Evolutionary conservation across 1,140 invertebrate genomes (phyloP).

Genomic region (Pentalonia nigronervosa): DNA sequence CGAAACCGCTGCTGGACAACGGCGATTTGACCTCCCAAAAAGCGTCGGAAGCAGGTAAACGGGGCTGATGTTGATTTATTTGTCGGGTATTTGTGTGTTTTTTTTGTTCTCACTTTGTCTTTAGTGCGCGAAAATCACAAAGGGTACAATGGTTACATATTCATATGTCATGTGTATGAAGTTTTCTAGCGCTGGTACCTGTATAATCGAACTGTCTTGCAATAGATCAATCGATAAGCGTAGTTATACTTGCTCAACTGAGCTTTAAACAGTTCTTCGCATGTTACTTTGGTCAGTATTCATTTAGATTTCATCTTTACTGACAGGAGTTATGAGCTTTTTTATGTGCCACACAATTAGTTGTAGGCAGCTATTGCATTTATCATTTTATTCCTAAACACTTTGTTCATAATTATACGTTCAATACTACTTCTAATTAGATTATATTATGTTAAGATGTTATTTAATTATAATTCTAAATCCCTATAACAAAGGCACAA

Average conservation of each 20-base stretch:
- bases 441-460: too few species aligned
- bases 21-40: background rate
- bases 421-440: too few species aligned
- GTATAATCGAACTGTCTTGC: background rate
- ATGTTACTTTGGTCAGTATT: background rate
- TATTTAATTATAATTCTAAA: too few species aligned
- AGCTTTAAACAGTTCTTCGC: background rate
- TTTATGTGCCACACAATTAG: too few species aligned
- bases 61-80: background rate
- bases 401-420: too few species aligned
- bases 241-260: background rate
- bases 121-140: background rate
- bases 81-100: background rate
- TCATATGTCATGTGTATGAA: background rate
- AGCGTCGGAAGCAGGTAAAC: conserved; percentile 32
- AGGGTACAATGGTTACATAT: background rate
- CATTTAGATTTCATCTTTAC: background rate
- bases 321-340: background rate
- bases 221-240: background rate
- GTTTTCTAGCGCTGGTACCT: background rate
- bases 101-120: background rate
- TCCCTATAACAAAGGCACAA: too few species aligned
- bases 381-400: too few species aligned
- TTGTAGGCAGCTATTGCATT: too few species aligned
- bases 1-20: conserved; percentile 31